These are phyloP conservation scores for Agapornis roseicollis DNA, from an alignment of 2,113 vertebrate genomes.

Conservation along the genomic window DNA sequence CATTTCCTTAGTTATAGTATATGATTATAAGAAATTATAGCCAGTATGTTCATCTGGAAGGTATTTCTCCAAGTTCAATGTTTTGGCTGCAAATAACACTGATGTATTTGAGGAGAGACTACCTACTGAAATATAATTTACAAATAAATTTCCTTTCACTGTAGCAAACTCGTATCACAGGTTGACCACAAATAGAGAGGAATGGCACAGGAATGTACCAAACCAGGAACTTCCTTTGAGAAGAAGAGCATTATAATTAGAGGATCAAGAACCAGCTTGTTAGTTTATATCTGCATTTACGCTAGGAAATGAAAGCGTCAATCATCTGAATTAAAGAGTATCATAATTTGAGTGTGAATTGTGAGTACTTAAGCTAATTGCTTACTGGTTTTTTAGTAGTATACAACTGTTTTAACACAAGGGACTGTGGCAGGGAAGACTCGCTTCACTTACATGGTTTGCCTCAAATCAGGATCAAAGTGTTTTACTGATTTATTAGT, in stretches of 20 bases:
- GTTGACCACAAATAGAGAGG: not conserved
- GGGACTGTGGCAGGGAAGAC: not conserved
- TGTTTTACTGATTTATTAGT: slow-evolving; percentile 37
- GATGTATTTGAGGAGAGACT: not conserved
- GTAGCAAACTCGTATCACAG: not conserved
- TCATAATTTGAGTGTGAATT: not conserved
- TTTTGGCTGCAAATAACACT: not conserved
- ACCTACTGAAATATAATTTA: not conserved
- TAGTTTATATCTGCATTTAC: not conserved
- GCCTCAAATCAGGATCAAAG: not conserved
- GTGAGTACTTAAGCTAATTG: slow-evolving; percentile 6
- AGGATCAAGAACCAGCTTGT: not conserved
- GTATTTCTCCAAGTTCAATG: not conserved
- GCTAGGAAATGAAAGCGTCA: not conserved
- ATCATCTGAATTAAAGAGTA: slow-evolving; percentile 3
- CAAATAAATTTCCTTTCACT: not conserved
- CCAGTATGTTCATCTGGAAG: not conserved
- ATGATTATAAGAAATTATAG: not conserved
- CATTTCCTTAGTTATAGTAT: not conserved
- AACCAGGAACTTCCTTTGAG: not conserved
- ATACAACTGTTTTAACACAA: not conserved
- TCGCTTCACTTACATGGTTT: not conserved
- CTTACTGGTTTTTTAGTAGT: slow-evolving; percentile 13
- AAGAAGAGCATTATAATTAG: not conserved
- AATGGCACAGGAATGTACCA: not conserved